Percentiles rank a stretch among this genome's conserved stretches.
Evolutionary conservation across 2,113 vertebrate genomes (phyloP).

Genomic region (Zonotrichia leucophrys): DNA sequence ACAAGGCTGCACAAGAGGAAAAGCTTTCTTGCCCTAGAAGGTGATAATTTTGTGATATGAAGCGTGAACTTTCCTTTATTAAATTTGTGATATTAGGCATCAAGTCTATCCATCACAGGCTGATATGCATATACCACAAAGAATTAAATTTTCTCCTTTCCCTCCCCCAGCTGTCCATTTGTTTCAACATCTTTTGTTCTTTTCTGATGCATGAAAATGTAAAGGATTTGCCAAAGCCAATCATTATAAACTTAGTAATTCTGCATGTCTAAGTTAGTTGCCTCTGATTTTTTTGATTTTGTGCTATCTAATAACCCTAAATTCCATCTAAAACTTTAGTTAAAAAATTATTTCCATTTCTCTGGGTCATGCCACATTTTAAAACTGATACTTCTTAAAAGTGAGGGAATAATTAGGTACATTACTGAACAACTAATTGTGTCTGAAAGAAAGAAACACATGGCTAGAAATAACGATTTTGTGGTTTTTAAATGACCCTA

Average conservation of each 20-base stretch:
- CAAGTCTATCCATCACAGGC: background rate
- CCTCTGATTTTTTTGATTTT: background rate
- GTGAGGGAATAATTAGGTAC: background rate
- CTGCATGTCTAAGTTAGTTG: background rate
- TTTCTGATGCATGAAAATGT: background rate
- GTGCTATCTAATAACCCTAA: background rate
- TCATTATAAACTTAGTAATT: background rate
- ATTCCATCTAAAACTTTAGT: background rate
- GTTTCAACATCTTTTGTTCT: background rate
- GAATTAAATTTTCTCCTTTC: background rate
- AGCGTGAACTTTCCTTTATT: background rate
- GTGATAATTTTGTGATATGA: background rate
- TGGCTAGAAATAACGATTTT: background rate
- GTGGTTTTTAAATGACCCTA: background rate
- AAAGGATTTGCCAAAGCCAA: background rate
- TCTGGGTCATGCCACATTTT: background rate
- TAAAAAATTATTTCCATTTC: background rate
- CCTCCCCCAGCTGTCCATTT: accelerated
- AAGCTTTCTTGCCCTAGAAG: background rate
- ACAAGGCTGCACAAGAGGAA: background rate
- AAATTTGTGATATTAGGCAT: background rate
- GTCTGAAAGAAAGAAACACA: background rate
- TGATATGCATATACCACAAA: background rate
- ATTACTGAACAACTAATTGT: background rate
- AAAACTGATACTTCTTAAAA: background rate